phyloP scores from a whole-genome alignment of 2,888 invertebrate species.

The Thera britannica region DNA sequence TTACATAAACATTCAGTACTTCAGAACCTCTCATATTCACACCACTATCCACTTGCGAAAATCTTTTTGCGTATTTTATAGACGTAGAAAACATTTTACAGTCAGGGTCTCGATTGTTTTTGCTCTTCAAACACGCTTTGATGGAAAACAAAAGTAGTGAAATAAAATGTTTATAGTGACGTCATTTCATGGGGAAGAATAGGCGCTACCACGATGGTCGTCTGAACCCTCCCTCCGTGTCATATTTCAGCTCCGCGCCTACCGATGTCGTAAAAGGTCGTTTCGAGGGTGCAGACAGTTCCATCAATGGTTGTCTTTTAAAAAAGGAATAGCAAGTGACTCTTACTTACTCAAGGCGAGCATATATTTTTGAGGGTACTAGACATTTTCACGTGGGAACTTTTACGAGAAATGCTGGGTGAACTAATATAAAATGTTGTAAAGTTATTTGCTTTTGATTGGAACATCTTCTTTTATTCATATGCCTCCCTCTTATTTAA shows the following conservation, averaged over 20 bases:
- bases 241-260: slow-evolving; percentile 69
- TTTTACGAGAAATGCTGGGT: background rate
- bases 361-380: background rate
- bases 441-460: background rate
- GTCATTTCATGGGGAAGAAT: slow-evolving; percentile 51
- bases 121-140: slow-evolving; percentile 55
- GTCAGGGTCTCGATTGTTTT: slow-evolving; percentile 32
- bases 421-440: background rate
- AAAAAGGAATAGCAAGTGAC: slow-evolving; percentile 42
- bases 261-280: slow-evolving; percentile 63
- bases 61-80: slow-evolving; percentile 7
- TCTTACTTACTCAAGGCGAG: slow-evolving; percentile 26
- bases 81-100: slow-evolving; percentile 15
- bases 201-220: slow-evolving; percentile 51
- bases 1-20: slow-evolving; percentile 37
- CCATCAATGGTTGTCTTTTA: slow-evolving; percentile 55
- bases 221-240: slow-evolving; percentile 59
- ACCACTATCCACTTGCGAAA: slow-evolving; percentile 31
- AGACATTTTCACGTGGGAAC: background rate
- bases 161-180: slow-evolving; percentile 74
- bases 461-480: too few relatives aligned
- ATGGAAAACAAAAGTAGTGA: slow-evolving; percentile 72
- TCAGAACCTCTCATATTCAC: slow-evolving; percentile 37
- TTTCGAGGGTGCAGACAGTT: slow-evolving; percentile 57
- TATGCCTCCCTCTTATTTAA: background rate